Evolutionary conservation across 2,113 vertebrate species (phyloP).

Genomic region (Trematomus loennbergii): DNA sequence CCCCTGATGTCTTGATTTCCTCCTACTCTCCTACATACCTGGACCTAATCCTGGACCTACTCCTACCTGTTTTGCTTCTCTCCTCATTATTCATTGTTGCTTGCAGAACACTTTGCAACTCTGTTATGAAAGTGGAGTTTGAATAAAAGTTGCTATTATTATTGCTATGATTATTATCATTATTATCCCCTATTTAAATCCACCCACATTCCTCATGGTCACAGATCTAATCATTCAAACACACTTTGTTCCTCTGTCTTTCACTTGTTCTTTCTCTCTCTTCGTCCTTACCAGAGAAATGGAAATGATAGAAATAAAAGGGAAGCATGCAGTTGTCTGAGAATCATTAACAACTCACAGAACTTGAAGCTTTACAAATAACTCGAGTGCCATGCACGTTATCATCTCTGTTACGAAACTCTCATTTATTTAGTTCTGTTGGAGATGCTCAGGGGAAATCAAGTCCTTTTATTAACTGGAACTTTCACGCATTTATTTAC

Average conservation of each 20-base stretch:
- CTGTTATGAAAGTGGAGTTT: conserved; percentile 26
- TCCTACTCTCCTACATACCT: background rate
- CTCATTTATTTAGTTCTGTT: conserved; percentile 59
- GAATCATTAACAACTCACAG: background rate
- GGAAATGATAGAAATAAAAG: background rate
- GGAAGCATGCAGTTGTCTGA: conserved; percentile 1
- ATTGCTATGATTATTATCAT: conserved; percentile 23
- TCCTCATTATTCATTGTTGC: conserved; percentile 6
- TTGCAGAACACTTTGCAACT: conserved; percentile 27
- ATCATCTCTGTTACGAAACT: conserved; percentile 51
- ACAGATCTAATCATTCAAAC: conserved; percentile 12
- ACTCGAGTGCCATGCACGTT: conserved; percentile 22
- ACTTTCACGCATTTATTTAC: conserved; percentile 55
- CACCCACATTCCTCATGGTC: background rate
- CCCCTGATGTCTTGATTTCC: background rate
- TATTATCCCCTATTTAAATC: conserved; percentile 4
- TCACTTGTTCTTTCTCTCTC: background rate
- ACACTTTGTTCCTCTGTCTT: background rate
- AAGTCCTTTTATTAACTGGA: conserved; percentile 45
- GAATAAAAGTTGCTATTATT: conserved; percentile 52
- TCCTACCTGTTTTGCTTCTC: background rate
- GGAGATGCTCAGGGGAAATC: conserved; percentile 70
- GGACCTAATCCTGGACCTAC: conserved; percentile 9
- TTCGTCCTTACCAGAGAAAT: conserved; percentile 15
- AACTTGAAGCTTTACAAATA: conserved; percentile 41